phyloP scores from a whole-genome alignment of 2,888 invertebrate species.

The Trisateles emortualis region DNA sequence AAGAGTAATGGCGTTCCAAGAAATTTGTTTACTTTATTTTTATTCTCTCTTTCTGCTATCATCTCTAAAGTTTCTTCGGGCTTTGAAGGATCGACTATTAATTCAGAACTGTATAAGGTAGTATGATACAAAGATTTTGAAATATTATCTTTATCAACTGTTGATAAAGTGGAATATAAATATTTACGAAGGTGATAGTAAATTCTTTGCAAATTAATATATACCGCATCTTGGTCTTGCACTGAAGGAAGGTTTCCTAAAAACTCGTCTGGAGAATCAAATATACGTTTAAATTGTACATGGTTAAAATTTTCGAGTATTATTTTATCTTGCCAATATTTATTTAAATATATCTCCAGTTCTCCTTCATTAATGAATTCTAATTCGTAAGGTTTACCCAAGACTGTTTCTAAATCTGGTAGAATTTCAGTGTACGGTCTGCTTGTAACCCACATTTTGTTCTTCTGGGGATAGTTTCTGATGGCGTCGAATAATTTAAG shows the following conservation, averaged over 20 bases:
- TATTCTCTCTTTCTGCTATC: neutral
- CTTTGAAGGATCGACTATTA: neutral
- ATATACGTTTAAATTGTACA: neutral
- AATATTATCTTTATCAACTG: neutral
- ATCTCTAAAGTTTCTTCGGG: neutral
- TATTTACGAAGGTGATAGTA: neutral
- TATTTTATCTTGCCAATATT: conserved; percentile 11
- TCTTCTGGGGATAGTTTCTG: neutral
- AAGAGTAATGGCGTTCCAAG: conserved; percentile 18
- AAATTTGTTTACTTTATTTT: neutral
- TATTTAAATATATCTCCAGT: conserved; percentile 10
- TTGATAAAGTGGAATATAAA: neutral
- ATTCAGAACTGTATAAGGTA: neutral
- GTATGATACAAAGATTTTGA: neutral
- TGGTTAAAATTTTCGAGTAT: neutral
- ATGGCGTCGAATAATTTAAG: conserved; percentile 11
- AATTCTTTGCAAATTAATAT: neutral
- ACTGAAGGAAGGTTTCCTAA: neutral
- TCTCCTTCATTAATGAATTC: conserved; percentile 7
- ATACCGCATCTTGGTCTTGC: neutral
- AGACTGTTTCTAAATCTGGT: conserved; percentile 5
- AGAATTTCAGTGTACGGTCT: conserved; percentile 26
- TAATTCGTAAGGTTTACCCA: conserved; percentile 3
- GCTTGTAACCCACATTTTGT: conserved; percentile 32
- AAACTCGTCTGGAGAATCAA: neutral